Evolutionary conservation across 1,140 invertebrate species (phyloP).

Genomic region (Cherax quadricarinatus): DNA sequence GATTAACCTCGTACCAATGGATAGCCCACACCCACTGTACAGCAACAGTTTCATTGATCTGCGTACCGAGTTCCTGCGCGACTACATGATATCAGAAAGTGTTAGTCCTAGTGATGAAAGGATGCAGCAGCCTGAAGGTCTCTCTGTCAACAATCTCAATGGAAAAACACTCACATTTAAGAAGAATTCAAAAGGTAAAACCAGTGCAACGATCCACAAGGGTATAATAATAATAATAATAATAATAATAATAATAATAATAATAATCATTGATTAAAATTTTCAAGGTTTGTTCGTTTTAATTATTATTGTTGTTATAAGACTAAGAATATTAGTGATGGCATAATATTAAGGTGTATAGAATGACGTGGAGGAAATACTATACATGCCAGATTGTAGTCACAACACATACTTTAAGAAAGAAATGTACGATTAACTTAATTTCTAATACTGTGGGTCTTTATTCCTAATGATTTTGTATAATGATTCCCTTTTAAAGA

Average conservation of each 20-base stretch:
- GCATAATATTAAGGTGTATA: too few species aligned
- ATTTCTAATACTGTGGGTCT: too few species aligned
- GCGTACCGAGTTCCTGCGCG: constrained; percentile 22
- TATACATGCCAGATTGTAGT: too few species aligned
- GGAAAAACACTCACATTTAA: constrained; percentile 27
- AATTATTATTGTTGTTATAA: background rate
- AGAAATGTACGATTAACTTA: too few species aligned
- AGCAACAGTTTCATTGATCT: background rate
- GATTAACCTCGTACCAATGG: constrained; percentile 26
- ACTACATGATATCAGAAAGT: constrained; percentile 29
- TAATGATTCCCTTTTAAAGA: too few species aligned
- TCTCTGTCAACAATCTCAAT: constrained; percentile 18
- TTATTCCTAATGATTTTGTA: too few species aligned
- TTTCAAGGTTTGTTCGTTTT: background rate
- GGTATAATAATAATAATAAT: too few species aligned
- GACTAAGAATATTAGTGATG: background rate
- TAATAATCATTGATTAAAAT: background rate
- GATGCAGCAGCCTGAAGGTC: constrained; percentile 6
- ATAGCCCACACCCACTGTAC: constrained; percentile 22
- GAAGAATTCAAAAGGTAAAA: constrained; percentile 30
- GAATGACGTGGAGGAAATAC: too few species aligned
- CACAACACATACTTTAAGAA: too few species aligned
- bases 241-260: too few species aligned
- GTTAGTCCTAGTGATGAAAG: constrained; percentile 5
- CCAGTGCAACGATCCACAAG: too few species aligned